These are phyloP conservation scores for Coracopsis vasa DNA, from an alignment of 2,113 vertebrate species.

Conservation along the genomic window DNA sequence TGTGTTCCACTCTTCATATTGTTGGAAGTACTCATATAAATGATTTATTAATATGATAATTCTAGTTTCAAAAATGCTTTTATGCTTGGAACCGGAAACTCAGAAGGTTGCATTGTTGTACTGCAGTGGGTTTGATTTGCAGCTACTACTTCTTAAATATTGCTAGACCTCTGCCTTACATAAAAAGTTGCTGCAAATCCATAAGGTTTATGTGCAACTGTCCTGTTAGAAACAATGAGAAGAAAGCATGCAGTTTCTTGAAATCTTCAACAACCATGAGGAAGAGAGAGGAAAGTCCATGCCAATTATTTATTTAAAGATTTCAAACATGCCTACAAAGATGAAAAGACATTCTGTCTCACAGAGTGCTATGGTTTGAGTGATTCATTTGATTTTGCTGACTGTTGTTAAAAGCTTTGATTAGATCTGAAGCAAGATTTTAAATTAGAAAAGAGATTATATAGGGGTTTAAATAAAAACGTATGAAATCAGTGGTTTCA, in stretches of 20 bases:
- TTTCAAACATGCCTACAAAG: neutral
- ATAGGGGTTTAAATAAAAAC: neutral
- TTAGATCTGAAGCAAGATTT: neutral
- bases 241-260: neutral
- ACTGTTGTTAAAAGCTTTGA: neutral
- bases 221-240: neutral
- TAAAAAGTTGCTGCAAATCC: neutral
- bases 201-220: neutral
- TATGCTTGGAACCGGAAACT: neutral
- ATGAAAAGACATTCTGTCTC: neutral
- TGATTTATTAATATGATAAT: slow-evolving; percentile 14
- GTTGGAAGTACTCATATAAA: slow-evolving; percentile 18
- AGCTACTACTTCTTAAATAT: neutral
- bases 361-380: neutral
- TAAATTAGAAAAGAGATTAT: neutral
- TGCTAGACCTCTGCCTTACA: neutral
- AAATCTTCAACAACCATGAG: neutral
- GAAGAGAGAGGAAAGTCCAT: neutral
- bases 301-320: neutral
- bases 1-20: neutral
- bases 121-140: neutral
- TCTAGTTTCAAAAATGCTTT: neutral
- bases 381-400: neutral
- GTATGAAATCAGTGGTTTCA: neutral
- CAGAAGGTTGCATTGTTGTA: neutral